These are phyloP conservation scores for Donacobius atricapilla DNA, from an alignment of 2,113 vertebrate genomes.

Conservation along the genomic window DNA sequence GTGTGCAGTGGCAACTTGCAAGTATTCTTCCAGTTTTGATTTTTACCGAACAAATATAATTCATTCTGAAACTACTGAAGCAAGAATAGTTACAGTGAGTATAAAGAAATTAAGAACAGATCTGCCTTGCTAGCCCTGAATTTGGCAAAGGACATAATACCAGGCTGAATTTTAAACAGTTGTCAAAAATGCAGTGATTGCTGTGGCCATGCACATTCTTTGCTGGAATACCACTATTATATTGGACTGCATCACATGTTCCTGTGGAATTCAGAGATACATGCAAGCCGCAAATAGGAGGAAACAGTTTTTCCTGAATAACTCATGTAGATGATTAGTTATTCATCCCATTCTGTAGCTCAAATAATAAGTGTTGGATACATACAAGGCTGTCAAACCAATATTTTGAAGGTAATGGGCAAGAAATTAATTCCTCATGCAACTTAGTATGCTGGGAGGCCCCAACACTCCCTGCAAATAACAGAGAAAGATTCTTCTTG, in stretches of 20 bases:
- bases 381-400: not conserved
- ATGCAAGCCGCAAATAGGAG: not conserved
- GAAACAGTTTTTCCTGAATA: not conserved
- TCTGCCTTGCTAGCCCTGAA: not conserved
- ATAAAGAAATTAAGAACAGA: not conserved
- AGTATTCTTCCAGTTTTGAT: not conserved
- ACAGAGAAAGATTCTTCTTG: not conserved
- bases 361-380: not conserved
- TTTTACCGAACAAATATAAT: not conserved
- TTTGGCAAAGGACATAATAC: not conserved
- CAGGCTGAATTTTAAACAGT: not conserved
- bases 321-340: not conserved
- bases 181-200: not conserved
- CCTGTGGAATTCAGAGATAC: not conserved
- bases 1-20: not conserved
- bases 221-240: not conserved
- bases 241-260: fast-evolving
- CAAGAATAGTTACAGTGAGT: not conserved
- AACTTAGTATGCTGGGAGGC: not conserved
- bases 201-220: not conserved
- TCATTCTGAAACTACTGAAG: not conserved
- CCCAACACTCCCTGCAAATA: not conserved
- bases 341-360: not conserved
- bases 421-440: not conserved
- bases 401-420: not conserved